Percentiles rank a stretch among this genome's conserved stretches.
These are phyloP conservation scores for Tachyglossus aculeatus DNA, from an alignment of 2,797 vertebrate species.

Conservation along the genomic window DNA sequence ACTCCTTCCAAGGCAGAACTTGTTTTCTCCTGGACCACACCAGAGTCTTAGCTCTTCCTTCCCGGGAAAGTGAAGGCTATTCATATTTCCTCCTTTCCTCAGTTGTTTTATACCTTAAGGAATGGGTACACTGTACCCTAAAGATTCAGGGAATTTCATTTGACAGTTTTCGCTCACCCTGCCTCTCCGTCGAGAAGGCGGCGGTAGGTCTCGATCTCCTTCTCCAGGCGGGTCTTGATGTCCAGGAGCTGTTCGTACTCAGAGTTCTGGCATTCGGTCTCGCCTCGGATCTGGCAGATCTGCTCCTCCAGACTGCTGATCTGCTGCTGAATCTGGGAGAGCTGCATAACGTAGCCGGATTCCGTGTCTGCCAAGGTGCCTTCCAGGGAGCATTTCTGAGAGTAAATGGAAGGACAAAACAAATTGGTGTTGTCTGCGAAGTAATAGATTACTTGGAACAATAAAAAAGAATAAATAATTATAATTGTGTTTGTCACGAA, in stretches of 20 bases:
- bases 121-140: too few relatives aligned
- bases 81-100: too few relatives aligned
- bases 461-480: too few relatives aligned
- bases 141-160: too few relatives aligned
- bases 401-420: neutral
- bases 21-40: too few relatives aligned
- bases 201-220: conserved; percentile 87
- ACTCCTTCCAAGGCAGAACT: too few relatives aligned
- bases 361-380: conserved; percentile 82
- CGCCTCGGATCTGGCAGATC: conserved; percentile 74
- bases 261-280: conserved; percentile 81
- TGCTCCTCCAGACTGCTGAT: conserved; percentile 84
- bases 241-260: conserved; percentile 82
- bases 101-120: too few relatives aligned
- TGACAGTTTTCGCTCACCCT: conserved; percentile 31
- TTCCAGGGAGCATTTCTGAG: conserved; percentile 84
- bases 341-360: conserved; percentile 75
- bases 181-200: conserved; percentile 81
- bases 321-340: conserved; percentile 75
- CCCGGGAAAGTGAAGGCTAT: too few relatives aligned
- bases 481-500: too few relatives aligned
- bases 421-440: neutral
- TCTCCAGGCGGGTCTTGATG: conserved; percentile 85
- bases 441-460: neutral
- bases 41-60: too few relatives aligned